Evolutionary conservation across 2,888 invertebrate species (phyloP).

Genomic region (Papilio demoleus): DNA sequence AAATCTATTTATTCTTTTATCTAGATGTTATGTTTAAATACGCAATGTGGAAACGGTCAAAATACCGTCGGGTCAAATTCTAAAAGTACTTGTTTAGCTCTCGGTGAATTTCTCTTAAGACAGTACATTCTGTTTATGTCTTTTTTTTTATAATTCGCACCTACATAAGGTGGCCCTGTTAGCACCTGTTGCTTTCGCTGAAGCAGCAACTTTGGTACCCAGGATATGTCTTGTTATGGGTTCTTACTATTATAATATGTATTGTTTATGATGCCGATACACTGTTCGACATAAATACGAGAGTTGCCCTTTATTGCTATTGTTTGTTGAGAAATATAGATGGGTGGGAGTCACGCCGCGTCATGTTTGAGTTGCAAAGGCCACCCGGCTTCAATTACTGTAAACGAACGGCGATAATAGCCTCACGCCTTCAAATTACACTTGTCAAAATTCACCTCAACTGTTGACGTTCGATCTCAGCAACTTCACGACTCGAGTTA

Average conservation of each 20-base stretch:
- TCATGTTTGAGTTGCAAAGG: constrained; percentile 52
- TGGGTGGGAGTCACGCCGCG: constrained; percentile 29
- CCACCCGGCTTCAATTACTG: constrained; percentile 54
- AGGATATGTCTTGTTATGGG: no score
- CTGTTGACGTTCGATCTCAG: constrained; percentile 52
- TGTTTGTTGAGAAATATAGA: constrained; percentile 31
- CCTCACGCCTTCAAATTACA: constrained; percentile 62
- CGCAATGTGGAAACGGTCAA: no score
- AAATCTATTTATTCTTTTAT: background rate
- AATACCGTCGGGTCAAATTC: no score
- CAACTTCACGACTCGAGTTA: constrained; percentile 46
- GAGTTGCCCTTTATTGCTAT: constrained; percentile 23
- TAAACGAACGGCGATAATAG: constrained; percentile 61
- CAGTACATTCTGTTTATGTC: no score
- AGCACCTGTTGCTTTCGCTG: no score
- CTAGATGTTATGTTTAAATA: background rate
- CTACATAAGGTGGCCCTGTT: no score
- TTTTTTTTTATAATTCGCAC: no score
- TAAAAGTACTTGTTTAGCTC: no score
- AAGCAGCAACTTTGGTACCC: no score
- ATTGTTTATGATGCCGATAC: no score
- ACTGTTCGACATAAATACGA: background rate
- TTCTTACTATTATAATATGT: no score
- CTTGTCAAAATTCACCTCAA: constrained; percentile 60
- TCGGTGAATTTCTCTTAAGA: no score